Conservation (phyloP, 2,888 invertebrate species). For the Melieria crassipennis region DNA sequence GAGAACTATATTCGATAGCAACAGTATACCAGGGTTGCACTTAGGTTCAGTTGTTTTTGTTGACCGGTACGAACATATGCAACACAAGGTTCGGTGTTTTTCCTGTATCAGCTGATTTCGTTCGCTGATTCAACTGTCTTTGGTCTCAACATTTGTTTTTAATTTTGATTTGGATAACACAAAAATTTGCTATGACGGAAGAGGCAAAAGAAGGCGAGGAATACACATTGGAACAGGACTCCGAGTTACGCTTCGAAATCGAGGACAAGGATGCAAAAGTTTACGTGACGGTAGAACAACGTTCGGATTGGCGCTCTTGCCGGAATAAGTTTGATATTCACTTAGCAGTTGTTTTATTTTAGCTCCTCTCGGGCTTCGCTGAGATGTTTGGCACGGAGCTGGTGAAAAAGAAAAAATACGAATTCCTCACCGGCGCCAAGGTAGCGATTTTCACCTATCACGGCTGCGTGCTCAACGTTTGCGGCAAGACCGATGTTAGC, state of each 20-base stretch:
- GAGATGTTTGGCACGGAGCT: conserved; percentile 98
- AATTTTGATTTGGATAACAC: too few species aligned
- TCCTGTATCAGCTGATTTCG: too few species aligned
- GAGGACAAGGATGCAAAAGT: conserved; percentile 88
- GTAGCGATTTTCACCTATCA: conserved; percentile 97
- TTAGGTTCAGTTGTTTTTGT: too few species aligned
- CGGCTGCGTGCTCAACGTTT: conserved; percentile 86
- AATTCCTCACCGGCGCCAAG: conserved; percentile 89
- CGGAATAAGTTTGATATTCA: neutral
- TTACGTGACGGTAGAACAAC: conserved; percentile 72
- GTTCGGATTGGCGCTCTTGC: conserved; percentile 15
- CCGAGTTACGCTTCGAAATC: conserved; percentile 94
- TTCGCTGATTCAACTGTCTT: too few species aligned
- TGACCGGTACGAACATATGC: too few species aligned
- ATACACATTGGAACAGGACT: conserved; percentile 85
- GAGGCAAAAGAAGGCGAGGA: conserved; percentile 66
- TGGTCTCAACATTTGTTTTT: too few species aligned
- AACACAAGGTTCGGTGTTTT: too few species aligned
- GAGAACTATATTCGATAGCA: too few species aligned
- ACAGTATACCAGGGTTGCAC: too few species aligned
- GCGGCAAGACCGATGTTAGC: conserved; percentile 90
- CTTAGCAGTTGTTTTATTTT: conserved; percentile 26
- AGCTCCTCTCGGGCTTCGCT: conserved; percentile 90
- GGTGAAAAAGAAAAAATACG: conserved; percentile 90
- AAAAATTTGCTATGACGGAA: conserved; percentile 47